phyloP scores from a whole-genome alignment of 64 coral and sea anemone genomes.

The Actinia tenebrosa region DNA sequence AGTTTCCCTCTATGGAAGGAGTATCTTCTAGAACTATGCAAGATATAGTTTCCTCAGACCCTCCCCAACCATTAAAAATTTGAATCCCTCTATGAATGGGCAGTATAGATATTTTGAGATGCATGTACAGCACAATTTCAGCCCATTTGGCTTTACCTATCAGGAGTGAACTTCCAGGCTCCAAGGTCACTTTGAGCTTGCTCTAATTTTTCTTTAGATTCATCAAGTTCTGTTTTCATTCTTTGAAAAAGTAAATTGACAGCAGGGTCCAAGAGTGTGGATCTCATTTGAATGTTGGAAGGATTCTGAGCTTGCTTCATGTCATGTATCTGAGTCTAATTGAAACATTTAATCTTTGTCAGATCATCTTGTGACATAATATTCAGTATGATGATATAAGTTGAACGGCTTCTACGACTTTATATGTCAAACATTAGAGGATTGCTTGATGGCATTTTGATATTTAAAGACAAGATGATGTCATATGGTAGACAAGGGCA shows the following conservation, averaged over 20 bases:
- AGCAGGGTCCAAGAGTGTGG: slow-evolving; percentile 91
- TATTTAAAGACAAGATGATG: no score
- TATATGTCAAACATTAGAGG: no score
- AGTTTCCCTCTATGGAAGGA: no score
- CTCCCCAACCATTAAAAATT: no score
- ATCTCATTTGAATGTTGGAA: slow-evolving; percentile 80
- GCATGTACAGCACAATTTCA: neutral
- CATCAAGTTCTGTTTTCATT: slow-evolving; percentile 99
- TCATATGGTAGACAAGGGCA: no score
- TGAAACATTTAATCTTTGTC: neutral
- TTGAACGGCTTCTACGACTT: neutral
- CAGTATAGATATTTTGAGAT: no score
- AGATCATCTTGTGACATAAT: neutral
- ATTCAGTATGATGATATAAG: neutral
- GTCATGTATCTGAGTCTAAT: slow-evolving; percentile 98
- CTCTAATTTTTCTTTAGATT: slow-evolving; percentile 96
- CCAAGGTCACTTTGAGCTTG: slow-evolving; percentile 96
- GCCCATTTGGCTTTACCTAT: slow-evolving; percentile 57
- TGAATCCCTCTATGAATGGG: no score
- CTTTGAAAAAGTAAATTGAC: slow-evolving; percentile 99
- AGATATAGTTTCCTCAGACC: no score
- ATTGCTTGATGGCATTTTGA: no score
- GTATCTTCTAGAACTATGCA: no score
- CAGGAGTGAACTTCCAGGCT: slow-evolving; percentile 98
- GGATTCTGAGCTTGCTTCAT: slow-evolving; percentile 99